phyloP scores from a whole-genome alignment of 2,113 vertebrate genomes.

The Erythrolamprus reginae region DNA sequence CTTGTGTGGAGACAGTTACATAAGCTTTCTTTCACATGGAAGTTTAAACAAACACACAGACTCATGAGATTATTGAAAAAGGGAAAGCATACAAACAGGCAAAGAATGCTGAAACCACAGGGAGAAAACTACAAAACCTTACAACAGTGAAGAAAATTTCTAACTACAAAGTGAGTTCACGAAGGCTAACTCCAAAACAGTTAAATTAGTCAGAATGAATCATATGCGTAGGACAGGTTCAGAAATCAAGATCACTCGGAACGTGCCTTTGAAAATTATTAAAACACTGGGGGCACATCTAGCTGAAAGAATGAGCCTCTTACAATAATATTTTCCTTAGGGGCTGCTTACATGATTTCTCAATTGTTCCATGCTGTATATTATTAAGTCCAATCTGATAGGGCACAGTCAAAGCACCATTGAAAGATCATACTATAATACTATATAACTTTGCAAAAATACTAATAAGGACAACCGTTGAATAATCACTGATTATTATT shows the following conservation, averaged over 20 bases:
- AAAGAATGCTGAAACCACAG: slow-evolving; percentile 2
- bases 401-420: neutral
- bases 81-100: neutral
- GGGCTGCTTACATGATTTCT: neutral
- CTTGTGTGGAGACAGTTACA: slow-evolving; percentile 30
- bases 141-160: slow-evolving; percentile 22
- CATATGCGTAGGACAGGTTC: neutral
- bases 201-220: slow-evolving; percentile 13
- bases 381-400: neutral
- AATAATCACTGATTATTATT: too few species aligned
- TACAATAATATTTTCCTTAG: neutral
- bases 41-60: neutral
- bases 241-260: neutral
- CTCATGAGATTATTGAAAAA: neutral
- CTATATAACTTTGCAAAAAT: neutral
- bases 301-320: neutral
- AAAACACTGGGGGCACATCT: neutral
- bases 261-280: neutral
- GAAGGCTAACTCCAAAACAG: slow-evolving; percentile 20
- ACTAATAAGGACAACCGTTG: neutral
- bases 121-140: slow-evolving; percentile 8
- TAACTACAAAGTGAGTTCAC: slow-evolving; percentile 18
- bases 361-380: neutral
- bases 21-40: slow-evolving; percentile 24
- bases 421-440: too few species aligned